Percentiles rank a stretch among this genome's conserved stretches.
These are phyloP conservation scores for Palythoa grandiflora DNA, from an alignment of 92 coral and sea anemone species.

Conservation along the genomic window DNA sequence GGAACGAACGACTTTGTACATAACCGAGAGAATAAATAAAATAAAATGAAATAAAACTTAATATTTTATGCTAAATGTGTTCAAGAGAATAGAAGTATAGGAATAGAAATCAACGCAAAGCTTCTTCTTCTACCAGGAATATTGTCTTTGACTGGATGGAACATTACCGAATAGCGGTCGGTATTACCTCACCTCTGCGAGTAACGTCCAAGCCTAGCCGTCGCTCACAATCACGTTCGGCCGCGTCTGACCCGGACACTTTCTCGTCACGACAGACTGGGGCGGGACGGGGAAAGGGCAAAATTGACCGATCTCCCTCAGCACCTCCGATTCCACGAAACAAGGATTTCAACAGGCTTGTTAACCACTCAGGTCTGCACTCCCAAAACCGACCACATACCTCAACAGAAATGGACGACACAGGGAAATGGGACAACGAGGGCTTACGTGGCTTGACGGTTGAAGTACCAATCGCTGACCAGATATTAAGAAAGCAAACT, in stretches of 20 bases:
- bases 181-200: constrained; percentile 86
- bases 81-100: neutral
- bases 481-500: constrained; percentile 27
- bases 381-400: constrained; percentile 69
- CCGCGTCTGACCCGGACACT: constrained; percentile 86
- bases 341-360: constrained; percentile 36
- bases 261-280: constrained; percentile 65
- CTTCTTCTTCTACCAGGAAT: constrained; percentile 60
- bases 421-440: constrained; percentile 30
- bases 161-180: constrained; percentile 90
- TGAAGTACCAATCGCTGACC: constrained; percentile 67
- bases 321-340: constrained; percentile 92
- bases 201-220: constrained; percentile 69
- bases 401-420: constrained; percentile 61
- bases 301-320: constrained; percentile 82
- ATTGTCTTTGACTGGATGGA: constrained; percentile 98
- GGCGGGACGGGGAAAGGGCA: constrained; percentile 48
- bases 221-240: constrained; percentile 85
- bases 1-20: no score
- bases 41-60: no score
- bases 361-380: constrained; percentile 46
- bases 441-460: constrained; percentile 54
- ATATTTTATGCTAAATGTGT: no score
- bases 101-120: neutral
- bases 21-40: no score